Percentiles rank a stretch among this genome's conserved stretches.
phyloP scores from a whole-genome alignment of 2,888 invertebrate species.

The Scaptomyza caliginosa region DNA sequence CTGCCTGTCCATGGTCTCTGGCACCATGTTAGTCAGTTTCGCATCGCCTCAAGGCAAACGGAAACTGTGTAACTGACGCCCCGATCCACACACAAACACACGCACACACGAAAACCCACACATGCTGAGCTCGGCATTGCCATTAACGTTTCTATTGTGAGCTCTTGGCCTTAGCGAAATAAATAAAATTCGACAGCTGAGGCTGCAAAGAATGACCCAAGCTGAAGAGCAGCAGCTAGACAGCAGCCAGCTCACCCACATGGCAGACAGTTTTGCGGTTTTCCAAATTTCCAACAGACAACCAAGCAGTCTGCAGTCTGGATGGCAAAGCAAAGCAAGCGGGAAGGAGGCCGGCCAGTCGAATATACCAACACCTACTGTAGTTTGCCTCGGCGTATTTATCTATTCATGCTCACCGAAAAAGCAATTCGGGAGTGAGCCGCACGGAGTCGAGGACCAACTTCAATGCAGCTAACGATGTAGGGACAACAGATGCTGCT shows the following conservation, averaged over 20 bases:
- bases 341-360: background rate
- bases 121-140: conserved; percentile 50
- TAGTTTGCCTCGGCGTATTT: conserved; percentile 62
- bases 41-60: conserved; percentile 71
- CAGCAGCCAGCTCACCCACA: conserved; percentile 32
- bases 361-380: conserved; percentile 16
- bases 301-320: background rate
- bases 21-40: conserved; percentile 39
- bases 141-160: conserved; percentile 79
- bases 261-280: conserved; percentile 69
- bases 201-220: conserved; percentile 48
- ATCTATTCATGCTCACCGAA: conserved; percentile 76
- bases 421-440: conserved; percentile 56
- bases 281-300: conserved; percentile 63
- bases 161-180: conserved; percentile 77
- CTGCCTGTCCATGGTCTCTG: conserved; percentile 40
- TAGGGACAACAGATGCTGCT: conserved; percentile 51
- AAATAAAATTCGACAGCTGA: conserved; percentile 76
- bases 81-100: conserved; percentile 39
- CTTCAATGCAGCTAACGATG: conserved; percentile 79
- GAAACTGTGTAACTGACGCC: conserved; percentile 74
- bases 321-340: background rate
- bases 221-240: conserved; percentile 23
- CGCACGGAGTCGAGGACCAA: conserved; percentile 27
- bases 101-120: conserved; percentile 8